Evolutionary conservation across 2,888 invertebrate genomes (phyloP), one percentile per base, ranked within the genome.

Genomic region (Hirtodrosophila duncani): DNA sequence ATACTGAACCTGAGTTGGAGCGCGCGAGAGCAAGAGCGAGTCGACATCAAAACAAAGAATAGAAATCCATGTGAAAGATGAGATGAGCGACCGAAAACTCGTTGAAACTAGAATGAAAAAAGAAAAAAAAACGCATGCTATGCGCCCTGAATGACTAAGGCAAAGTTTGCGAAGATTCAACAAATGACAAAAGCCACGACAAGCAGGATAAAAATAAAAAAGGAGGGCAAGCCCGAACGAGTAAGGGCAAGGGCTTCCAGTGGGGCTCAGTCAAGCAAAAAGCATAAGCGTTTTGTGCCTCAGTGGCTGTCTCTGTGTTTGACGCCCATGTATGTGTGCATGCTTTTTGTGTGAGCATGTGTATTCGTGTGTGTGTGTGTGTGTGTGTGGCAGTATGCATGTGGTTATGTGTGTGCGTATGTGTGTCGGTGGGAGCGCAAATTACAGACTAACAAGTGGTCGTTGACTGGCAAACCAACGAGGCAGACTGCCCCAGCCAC

Each of bases 401-500:
- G 17, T 18, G 23, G 33, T 23, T 33, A 26, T 37, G 8, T 29
- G 26, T 21, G 20, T 58, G n/a, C 20, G 37, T 18, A 10, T 49
- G 38, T 50, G 39, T 38, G 24, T 29, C 37, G 51, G 60, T 41
- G 58, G 60, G 65, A 62, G 68, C 56, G 61, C 65, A 77, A 79
- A 81, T 81, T 81, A 67, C 77, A 75, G 77, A 79, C 82, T 82
- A 80, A 80, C 79, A 80, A 80, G 79, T 80, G 79, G 79, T 80
- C 82, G 81, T 79, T 81, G 77, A 81, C 75, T 81, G 71, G 79
- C 78, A 80, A 80, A 63, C 74, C 74, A 81, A 52, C 78, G 66
- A 74, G 66, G 74, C 78, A 80, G 74, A 77, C 63, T 55, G 59
- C 56, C 56, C 39, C 60, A 57, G 36, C 75, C 60, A 69, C 69